Conservation (phyloP, 1,140 invertebrate species). For the Drosophila lowei region DNA sequence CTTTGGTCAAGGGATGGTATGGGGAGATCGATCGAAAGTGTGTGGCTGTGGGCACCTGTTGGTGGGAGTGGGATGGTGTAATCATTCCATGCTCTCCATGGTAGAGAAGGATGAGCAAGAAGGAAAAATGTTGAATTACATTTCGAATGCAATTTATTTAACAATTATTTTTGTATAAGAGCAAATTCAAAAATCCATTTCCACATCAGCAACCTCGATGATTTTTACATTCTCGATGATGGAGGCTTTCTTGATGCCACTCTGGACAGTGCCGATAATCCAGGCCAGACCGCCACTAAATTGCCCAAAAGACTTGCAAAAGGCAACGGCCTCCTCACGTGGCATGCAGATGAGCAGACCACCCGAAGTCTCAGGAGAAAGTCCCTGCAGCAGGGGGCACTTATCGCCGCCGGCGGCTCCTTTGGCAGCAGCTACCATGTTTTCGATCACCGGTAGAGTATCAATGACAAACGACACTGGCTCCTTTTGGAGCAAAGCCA, state of each 20-base stretch:
- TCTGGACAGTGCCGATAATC: slow-evolving; percentile 99
- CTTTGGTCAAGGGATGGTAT: too few relatives aligned
- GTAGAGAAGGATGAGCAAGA: too few relatives aligned
- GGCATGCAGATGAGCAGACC: slow-evolving; percentile 97
- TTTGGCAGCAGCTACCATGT: slow-evolving; percentile 98
- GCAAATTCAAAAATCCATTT: too few relatives aligned
- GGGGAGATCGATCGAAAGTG: too few relatives aligned
- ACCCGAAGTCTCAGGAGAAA: slow-evolving; percentile 95
- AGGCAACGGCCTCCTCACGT: slow-evolving; percentile 96
- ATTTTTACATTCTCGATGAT: slow-evolving; percentile 99
- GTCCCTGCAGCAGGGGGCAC: slow-evolving; percentile 96
- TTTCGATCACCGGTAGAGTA: slow-evolving; percentile 97
- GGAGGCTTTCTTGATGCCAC: slow-evolving; percentile 96
- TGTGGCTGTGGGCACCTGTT: too few relatives aligned
- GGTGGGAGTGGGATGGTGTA: too few relatives aligned
- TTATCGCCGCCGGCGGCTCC: slow-evolving; percentile 93
- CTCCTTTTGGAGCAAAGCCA: slow-evolving; percentile 97
- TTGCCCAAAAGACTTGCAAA: slow-evolving; percentile 98
- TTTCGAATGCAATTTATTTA: too few relatives aligned
- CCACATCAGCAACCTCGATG: slow-evolving; percentile 94
- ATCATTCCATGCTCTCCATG: too few relatives aligned
- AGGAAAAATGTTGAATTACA: too few relatives aligned
- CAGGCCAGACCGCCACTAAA: slow-evolving; percentile 98
- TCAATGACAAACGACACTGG: slow-evolving; percentile 99
- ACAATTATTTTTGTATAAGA: too few relatives aligned